Evolutionary conservation across 2,113 vertebrate species (phyloP), one percentile per base, ranked within the genome.

Genomic region (Spermophilus dauricus): DNA sequence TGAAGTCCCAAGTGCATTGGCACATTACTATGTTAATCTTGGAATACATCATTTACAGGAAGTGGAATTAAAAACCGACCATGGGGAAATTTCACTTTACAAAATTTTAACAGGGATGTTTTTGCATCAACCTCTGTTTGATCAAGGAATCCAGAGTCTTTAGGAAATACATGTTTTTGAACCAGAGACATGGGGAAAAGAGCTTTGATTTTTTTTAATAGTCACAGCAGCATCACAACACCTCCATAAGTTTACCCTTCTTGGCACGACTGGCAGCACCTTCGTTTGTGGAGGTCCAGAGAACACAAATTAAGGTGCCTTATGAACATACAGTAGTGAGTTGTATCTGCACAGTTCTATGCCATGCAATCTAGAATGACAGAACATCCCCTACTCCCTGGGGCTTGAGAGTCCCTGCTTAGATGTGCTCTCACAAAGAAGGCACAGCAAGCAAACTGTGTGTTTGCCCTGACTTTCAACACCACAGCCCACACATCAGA

Each of bases 301-400:
- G 98, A 97, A 97, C 99, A 99, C 85, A 99, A 98, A 86, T 98
- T 98, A 94, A 99, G 99, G 10, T 98, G 98, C 98, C 98, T 99
- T 96, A 99, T 99, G 96, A 99, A 98, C 13, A 98, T 96, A 98
- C 99, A 99, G 99, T 99, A 99, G 98, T 98, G 99, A 86, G 99
- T 99, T 86, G 98, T 99, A 98, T 99, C 99, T 95, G 98, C 98
- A 96, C 99, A 99, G 98, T 99, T n/a, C n/a, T n/a, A n/a, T n/a
- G n/a, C n/a, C n/a, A n/a, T n/a, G 8, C 2, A 34, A 1, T 56
- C 69, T 69, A 75, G 45, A 69, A 37, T 16, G 61, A 88, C 7
- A 32, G 34, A 85, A 37, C 11, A 28, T 69, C 37, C 42, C 26
- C 37, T 14, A 37, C 17, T 8, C 0, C 80, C 22, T 72, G 63